Evolutionary conservation across 35 echinoderm and acorn worm species (phyloP).

Genomic region (Nesometra sesokonis): DNA sequence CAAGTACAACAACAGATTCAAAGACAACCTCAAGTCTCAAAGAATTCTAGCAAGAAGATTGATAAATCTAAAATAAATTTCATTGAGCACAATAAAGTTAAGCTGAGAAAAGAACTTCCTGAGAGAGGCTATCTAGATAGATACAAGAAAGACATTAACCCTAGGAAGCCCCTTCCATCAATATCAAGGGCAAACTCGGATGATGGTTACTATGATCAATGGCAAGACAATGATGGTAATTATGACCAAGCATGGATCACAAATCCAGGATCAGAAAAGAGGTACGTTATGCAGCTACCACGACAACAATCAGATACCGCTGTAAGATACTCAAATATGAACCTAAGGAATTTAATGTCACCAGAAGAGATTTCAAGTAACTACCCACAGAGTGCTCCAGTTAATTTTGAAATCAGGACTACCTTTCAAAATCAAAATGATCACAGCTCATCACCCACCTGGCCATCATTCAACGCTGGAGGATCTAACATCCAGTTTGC

Average conservation of each 20-base stretch:
- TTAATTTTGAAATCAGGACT: neutral
- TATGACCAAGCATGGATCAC: slow-evolving; percentile 29
- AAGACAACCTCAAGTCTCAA: neutral
- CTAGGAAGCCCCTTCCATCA: slow-evolving; percentile 50
- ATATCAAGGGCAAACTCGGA: slow-evolving; percentile 68
- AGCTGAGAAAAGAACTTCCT: slow-evolving; percentile 13
- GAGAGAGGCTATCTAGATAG: slow-evolving; percentile 18
- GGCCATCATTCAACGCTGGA: slow-evolving; percentile 23
- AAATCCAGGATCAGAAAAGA: slow-evolving; percentile 35
- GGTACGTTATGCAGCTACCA: neutral
- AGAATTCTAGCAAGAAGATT: neutral
- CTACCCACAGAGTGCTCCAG: neutral
- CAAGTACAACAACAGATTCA: neutral
- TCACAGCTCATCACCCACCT: neutral
- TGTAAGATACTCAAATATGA: neutral
- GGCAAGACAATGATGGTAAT: neutral
- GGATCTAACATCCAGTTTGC: slow-evolving; percentile 18
- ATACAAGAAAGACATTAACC: slow-evolving; percentile 39
- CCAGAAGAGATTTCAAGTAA: neutral
- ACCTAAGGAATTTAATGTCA: neutral
- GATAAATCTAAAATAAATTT: slow-evolving; percentile 50
- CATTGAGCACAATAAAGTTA: slow-evolving; percentile 66
- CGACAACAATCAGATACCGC: slow-evolving; percentile 50
- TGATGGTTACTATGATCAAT: slow-evolving; percentile 5
- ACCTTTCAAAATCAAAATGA: neutral